These are phyloP conservation scores for Phoenoteleia sp. DNA, from an alignment of 2,888 invertebrate species.

Conservation along the genomic window DNA sequence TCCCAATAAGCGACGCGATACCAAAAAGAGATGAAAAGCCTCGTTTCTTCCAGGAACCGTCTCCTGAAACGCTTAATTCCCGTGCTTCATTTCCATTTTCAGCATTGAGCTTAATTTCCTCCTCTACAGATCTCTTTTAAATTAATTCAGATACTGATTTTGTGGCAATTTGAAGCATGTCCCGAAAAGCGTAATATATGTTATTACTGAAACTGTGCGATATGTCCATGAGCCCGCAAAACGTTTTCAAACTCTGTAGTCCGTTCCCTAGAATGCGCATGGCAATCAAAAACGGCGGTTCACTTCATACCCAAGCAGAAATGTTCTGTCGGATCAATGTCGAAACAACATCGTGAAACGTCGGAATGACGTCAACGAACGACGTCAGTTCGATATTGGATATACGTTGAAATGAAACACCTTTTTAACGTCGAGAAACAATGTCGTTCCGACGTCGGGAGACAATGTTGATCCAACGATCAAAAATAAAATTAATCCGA, in stretches of 20 bases:
- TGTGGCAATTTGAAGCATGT: constrained; percentile 30
- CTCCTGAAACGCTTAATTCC: not conserved
- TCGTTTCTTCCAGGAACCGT: constrained; percentile 29
- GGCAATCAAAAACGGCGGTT: not conserved
- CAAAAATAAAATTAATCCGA: too few species aligned
- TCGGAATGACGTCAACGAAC: too few species aligned
- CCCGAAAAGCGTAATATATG: not conserved
- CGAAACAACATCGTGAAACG: too few species aligned
- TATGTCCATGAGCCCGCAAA: constrained; percentile 1
- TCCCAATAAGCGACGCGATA: too few species aligned
- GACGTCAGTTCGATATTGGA: too few species aligned
- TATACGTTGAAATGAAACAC: too few species aligned
- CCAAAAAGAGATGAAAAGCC: constrained; percentile 24
- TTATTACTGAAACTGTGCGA: constrained; percentile 28
- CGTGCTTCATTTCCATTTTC: constrained; percentile 30
- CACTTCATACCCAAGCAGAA: too few species aligned
- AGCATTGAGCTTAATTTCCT: constrained; percentile 27
- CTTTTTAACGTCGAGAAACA: too few species aligned
- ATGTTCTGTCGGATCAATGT: too few species aligned
- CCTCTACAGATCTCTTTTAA: constrained; percentile 16
- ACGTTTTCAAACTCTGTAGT: not conserved
- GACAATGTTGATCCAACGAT: too few species aligned
- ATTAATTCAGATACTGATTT: constrained; percentile 23
- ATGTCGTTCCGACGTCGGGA: too few species aligned
- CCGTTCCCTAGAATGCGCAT: not conserved